Conservation (phyloP, 35 echinoderm and acorn worm species). For the Patiria miniata region DNA sequence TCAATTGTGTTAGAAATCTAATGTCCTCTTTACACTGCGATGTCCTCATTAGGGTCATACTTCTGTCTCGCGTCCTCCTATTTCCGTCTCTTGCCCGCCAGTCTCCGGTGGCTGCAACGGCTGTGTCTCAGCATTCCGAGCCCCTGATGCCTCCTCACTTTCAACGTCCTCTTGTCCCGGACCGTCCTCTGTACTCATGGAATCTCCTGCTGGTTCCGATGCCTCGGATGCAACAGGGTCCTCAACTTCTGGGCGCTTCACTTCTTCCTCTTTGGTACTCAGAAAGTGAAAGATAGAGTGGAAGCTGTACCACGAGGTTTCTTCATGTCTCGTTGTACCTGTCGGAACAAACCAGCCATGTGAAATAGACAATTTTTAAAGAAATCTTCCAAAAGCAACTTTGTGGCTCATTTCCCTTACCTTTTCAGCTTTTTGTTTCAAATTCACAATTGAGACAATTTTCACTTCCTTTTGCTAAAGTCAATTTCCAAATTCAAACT, state of each 20-base stretch:
- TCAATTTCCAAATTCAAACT: too few species aligned
- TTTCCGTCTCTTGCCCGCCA: conserved; percentile 14
- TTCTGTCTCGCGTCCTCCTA: not conserved
- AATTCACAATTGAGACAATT: too few species aligned
- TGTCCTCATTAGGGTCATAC: not conserved
- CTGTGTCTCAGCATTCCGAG: not conserved
- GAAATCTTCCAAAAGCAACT: too few species aligned
- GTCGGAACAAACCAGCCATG: not conserved
- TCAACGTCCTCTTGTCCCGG: not conserved
- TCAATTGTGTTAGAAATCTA: too few species aligned
- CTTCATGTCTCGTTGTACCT: conserved; percentile 77
- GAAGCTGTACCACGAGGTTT: conserved; percentile 74
- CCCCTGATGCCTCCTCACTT: not conserved
- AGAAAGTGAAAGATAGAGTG: conserved; percentile 69
- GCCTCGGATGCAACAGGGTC: not conserved
- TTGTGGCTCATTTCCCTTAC: too few species aligned
- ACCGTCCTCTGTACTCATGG: too few species aligned
- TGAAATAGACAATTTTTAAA: too few species aligned
- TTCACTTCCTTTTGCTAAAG: too few species aligned
- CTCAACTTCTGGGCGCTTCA: not conserved
- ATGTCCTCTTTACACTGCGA: too few species aligned
- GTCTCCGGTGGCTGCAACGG: not conserved
- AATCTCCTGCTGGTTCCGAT: not conserved
- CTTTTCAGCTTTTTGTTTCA: too few species aligned
- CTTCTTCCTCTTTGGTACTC: conserved; percentile 8